Evolutionary conservation across 2,113 vertebrate species (phyloP), one percentile per base, ranked within the genome.

Genomic region (Lamprologus tigripictilis): DNA sequence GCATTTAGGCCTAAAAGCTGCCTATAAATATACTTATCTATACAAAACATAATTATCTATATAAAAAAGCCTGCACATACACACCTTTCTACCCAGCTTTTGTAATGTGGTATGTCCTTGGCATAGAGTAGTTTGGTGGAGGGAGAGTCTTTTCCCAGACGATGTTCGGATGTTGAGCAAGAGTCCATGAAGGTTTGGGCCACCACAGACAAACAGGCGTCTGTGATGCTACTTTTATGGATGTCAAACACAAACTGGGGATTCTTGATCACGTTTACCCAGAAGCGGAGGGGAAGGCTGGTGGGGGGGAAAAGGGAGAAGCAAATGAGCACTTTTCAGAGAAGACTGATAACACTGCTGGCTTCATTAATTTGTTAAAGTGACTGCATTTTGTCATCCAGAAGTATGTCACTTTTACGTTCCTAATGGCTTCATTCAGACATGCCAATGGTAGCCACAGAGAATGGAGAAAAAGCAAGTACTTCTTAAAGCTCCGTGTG

Each of bases 141-240:
- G 31, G 98, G 98, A 0, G 98, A 99, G 88, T 99, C 98, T 89
- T 99, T 99, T 91, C 98, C 98, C 89, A 99, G 97, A 3, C 98
- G 97, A 71, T 99, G 98, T 91, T 99, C 98, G 0, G 98, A 99
- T 0, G 98, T 99, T 17, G 98, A 99, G 63, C 98, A 99, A 3
- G 98, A 99, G 42, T 99, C 98, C 98, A 99, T 99, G 92, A 99
- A 99, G 63, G 98, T 99, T 92, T 99, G 98, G 8, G 98, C 98
- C 95, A 99, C 98, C 4, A 99, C 98, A 0, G 98, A 99, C 17
- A 99, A 97, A 88, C 98, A 99, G 90, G 98, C 98, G 0, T 99
- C 98, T 0, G 98, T 99, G 95, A 99, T 99, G 96, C 98, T 99
- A 94, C 96, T 97, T 89, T 99, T 99, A 92, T 99, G 98, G 93